Conservation (phyloP, 2,797 vertebrate species). For the Bradypodion ventrale region DNA sequence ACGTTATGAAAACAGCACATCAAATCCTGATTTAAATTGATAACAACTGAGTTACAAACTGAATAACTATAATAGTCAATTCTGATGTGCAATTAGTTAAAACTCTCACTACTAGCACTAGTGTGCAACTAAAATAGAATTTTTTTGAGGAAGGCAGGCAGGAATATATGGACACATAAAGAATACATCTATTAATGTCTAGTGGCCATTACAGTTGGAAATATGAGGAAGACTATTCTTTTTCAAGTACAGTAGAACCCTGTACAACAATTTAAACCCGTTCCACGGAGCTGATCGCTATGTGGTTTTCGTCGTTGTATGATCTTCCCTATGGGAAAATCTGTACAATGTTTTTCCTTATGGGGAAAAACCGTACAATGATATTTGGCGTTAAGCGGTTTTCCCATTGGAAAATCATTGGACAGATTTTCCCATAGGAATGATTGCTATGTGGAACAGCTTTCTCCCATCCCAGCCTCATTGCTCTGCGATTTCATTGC, state of each 20-base stretch:
- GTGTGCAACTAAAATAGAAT: not conserved
- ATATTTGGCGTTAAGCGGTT: no score
- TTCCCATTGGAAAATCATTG: no score
- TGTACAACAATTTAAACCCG: no score
- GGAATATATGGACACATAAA: not conserved
- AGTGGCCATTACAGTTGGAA: not conserved
- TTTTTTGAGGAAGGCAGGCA: not conserved
- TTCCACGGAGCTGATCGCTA: no score
- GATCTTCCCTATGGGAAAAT: no score
- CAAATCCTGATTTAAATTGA: constrained; percentile 8
- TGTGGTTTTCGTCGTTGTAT: no score
- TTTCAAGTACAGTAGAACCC: not conserved
- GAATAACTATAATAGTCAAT: constrained; percentile 9
- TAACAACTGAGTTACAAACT: constrained; percentile 28
- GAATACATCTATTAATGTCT: not conserved
- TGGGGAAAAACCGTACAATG: no score
- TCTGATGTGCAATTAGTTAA: not conserved
- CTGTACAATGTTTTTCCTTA: no score
- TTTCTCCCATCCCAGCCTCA: no score
- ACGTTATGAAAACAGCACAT: constrained; percentile 34
- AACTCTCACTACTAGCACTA: not conserved
- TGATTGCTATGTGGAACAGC: no score
- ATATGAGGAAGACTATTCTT: not conserved
- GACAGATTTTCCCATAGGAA: no score
- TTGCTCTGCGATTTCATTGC: no score